A percentile compares a stretch with the other conserved stretches of the same genome.
Evolutionary conservation across 2,888 invertebrate species (phyloP).

Genomic region (Cinara cedri): DNA sequence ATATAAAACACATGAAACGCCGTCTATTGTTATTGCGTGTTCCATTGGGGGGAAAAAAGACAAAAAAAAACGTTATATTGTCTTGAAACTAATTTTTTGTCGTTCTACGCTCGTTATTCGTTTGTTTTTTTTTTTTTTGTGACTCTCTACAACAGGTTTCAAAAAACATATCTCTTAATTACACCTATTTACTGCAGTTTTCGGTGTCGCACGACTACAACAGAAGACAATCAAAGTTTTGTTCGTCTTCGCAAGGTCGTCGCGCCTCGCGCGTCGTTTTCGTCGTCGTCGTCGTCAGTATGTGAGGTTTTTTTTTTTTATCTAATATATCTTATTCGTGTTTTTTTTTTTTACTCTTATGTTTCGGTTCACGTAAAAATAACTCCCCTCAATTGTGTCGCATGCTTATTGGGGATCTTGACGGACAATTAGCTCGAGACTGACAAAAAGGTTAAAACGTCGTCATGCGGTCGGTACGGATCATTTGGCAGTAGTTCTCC

Average conservation of each 20-base stretch:
- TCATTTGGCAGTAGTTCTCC: constrained; percentile 34
- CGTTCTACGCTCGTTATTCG: constrained; percentile 30
- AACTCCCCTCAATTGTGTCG: constrained; percentile 10
- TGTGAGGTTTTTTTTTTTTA: neutral
- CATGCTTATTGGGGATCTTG: neutral
- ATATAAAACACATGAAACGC: constrained; percentile 20
- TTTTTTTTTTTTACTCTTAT: constrained; percentile 15
- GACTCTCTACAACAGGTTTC: constrained; percentile 35
- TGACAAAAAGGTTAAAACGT: constrained; percentile 41
- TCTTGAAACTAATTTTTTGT: constrained; percentile 46
- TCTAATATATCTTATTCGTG: neutral
- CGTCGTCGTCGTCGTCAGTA: neutral
- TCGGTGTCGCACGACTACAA: neutral
- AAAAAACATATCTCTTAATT: constrained; percentile 44
- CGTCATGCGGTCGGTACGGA: constrained; percentile 48
- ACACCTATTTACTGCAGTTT: constrained; percentile 37
- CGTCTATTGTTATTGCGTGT: constrained; percentile 13
- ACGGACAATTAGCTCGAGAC: constrained; percentile 49
- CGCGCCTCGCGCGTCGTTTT: neutral
- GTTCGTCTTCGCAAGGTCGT: constrained; percentile 37
- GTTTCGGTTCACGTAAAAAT: constrained; percentile 25
- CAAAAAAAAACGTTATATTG: neutral
- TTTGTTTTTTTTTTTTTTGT: constrained; percentile 1
- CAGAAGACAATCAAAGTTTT: constrained; percentile 15
- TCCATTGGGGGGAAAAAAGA: neutral